Evolutionary conservation across 37 sponge, comb jelly and placozoan genomes (phyloP).

Genomic region (Bolinopsis microptera): DNA sequence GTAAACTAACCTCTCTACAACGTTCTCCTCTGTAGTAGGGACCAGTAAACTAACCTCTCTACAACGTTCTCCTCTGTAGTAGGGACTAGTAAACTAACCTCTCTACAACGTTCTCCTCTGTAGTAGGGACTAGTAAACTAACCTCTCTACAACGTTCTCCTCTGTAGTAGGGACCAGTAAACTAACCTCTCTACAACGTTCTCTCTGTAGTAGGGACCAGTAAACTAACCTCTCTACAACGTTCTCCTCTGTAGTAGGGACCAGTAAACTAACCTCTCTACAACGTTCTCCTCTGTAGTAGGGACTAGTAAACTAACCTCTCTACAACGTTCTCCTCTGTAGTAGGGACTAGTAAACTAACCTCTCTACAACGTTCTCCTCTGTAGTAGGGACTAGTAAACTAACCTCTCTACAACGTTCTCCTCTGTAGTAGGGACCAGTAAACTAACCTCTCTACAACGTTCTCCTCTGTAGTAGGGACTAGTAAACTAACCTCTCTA

Average conservation of each 20-base stretch:
- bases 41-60: conserved; percentile 67
- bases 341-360: conserved; percentile 71
- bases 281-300: conserved; percentile 73
- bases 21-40: too few species aligned
- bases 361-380: conserved; percentile 81
- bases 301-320: too few species aligned
- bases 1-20: conserved; percentile 80
- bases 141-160: conserved; percentile 72
- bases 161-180: conserved; percentile 70
- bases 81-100: conserved; percentile 72
- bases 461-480: too few species aligned
- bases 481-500: conserved; percentile 65
- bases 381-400: too few species aligned
- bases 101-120: conserved; percentile 77
- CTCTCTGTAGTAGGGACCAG: too few species aligned
- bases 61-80: conserved; percentile 75
- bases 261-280: conserved; percentile 77
- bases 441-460: conserved; percentile 79
- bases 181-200: conserved; percentile 81
- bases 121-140: too few species aligned
- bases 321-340: conserved; percentile 72
- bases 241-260: conserved; percentile 73
- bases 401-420: conserved; percentile 72
- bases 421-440: conserved; percentile 71
- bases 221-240: conserved; percentile 68